Percentiles rank a stretch among this genome's conserved stretches.
These are phyloP conservation scores for Crotalus helleri DNA, from an alignment of 2,113 vertebrate species.

Conservation along the genomic window DNA sequence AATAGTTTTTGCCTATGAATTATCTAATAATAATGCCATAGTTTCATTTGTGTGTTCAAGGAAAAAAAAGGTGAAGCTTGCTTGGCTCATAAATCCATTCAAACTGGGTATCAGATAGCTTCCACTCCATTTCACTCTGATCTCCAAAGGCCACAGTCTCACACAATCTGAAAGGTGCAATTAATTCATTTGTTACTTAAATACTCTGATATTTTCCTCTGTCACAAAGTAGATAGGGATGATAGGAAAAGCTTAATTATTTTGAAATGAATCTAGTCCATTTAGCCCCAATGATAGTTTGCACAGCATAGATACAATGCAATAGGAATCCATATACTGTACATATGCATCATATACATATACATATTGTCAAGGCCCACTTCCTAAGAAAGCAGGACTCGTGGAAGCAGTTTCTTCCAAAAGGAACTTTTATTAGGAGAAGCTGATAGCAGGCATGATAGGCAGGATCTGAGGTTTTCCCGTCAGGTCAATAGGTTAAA, in stretches of 20 bases:
- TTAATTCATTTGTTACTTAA: not conserved
- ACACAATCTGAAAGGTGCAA: not conserved
- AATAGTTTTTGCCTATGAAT: slow-evolving; percentile 41
- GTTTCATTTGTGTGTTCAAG: slow-evolving; percentile 49
- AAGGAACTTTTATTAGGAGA: too few relatives aligned
- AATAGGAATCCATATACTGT: too few relatives aligned
- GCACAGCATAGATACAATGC: not conserved
- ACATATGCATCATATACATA: too few relatives aligned
- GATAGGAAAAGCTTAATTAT: not conserved
- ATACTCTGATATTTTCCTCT: not conserved
- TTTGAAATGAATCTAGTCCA: not conserved
- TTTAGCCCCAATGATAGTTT: not conserved
- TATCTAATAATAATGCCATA: slow-evolving; percentile 19
- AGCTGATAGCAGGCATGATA: too few relatives aligned
- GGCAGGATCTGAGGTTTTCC: too few relatives aligned
- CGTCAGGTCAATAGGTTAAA: too few relatives aligned
- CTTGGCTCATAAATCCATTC: slow-evolving; percentile 17
- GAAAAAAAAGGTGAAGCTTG: slow-evolving; percentile 20
- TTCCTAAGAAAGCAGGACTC: too few relatives aligned
- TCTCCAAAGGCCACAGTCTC: not conserved
- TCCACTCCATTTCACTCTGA: not conserved
- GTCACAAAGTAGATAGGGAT: not conserved
- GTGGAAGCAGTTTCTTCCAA: too few relatives aligned
- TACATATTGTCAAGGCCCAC: too few relatives aligned
- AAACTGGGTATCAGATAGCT: not conserved